Base-by-base conservation (phyloP, 2,888 invertebrate genomes). In the Pedicia rivosa region DNA sequence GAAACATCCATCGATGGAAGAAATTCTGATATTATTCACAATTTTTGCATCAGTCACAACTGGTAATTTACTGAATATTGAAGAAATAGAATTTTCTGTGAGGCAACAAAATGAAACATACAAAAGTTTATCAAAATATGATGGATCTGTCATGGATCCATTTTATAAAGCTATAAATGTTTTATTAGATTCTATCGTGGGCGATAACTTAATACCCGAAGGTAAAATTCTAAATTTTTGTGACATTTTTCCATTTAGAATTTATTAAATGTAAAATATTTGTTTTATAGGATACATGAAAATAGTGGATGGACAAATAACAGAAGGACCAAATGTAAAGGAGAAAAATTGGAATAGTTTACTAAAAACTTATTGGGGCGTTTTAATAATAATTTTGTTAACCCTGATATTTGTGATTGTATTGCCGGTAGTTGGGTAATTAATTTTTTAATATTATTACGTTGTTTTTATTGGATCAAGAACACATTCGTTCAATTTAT, bases 91-190 rank as follows among this genome's bases (percentile, higher is more conserved):
- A 20, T 32, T 32, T 32, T 7, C 32, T 20, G 32, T 20, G 13
- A 12, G 22, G 13, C 19, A 20, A 7, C 20, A 32, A 22, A 32
- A 22, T 22, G 10, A 13, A 3, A 22, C 32, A 10, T 72, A 73
- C 53, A 47, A 58, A 42, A 68, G 74, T 44, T 56, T 60, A 43
- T 67, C 72, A 31, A 64, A 66, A 47, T 82, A 80, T 62, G 71
- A 78, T 59, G 72, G 80, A 50, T 72, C 72, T 45, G 84, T 83
- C 41, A 84, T 87, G 84, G 78, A 74, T 41, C 78, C 78, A 49
- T 66, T 86, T 35, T 86, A 86, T 66, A 78, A 79, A 56, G 63
- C 78, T 46, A 81, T 82, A 33, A 72, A 70, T 48, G 55, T 65
- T 50, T 70, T 86, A 57, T 74, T 86, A 56, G 71, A 80, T 58